Conservation (phyloP, 2,113 vertebrate genomes). For the Ptilonorhynchus violaceus region DNA sequence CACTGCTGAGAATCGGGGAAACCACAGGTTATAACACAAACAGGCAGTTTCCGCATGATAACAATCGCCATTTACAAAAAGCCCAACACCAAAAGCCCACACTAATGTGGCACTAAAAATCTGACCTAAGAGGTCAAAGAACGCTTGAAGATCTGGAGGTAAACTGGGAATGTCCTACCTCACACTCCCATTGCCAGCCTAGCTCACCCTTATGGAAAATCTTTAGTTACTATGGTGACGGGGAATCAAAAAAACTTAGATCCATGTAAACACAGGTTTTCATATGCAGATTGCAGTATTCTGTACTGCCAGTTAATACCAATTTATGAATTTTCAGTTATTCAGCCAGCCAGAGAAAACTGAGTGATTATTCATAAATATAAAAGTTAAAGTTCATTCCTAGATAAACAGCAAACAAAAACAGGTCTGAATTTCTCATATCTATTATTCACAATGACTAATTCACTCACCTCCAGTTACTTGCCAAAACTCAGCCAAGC, state of each 20-base stretch:
- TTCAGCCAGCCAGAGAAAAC: not conserved
- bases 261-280: not conserved
- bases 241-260: not conserved
- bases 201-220: not conserved
- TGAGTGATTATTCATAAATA: not conserved
- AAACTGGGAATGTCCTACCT: not conserved
- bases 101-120: rapidly evolving
- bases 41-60: rapidly evolving
- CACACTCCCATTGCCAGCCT: not conserved
- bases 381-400: not conserved
- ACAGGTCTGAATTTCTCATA: not conserved
- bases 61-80: not conserved
- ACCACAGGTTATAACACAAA: not conserved
- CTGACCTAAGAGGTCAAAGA: not conserved
- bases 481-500: not conserved
- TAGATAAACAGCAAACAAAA: not conserved
- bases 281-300: not conserved
- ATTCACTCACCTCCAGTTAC: not conserved
- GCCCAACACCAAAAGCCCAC: not conserved
- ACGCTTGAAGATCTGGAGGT: not conserved
- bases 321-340: not conserved
- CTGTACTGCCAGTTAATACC: not conserved
- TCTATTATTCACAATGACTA: not conserved
- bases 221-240: not conserved
- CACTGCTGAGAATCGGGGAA: not conserved